Evolutionary conservation across 2,888 invertebrate species (phyloP), one percentile per base, ranked within the genome.

Genomic region (Tinea pellionella): DNA sequence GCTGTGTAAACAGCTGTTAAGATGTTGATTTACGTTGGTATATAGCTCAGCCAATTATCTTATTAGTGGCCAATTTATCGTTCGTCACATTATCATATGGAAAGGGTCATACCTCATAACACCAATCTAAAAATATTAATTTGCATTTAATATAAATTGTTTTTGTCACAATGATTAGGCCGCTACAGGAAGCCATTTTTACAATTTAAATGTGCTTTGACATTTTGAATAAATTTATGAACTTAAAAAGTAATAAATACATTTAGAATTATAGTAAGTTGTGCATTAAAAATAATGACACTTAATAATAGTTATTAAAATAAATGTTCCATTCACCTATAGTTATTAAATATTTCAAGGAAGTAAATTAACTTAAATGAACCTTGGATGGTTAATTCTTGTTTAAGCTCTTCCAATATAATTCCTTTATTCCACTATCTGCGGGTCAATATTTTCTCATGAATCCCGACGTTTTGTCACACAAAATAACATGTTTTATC

Each of bases 401-500:
- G 47, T 47, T 47, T 47, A 47, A 47, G 9, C 47, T n/a, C 47
- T 29, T 57, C 32, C 57, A 57, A 57, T 32, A 57, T 57, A 57
- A 57, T 57, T 85, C 78, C 82, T 75, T 82, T 80, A 83, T 79
- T 75, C 78, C 79, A 75, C 84, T 83, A 85, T 85, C 83, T 85
- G 84, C 77, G 83, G 84, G 80, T 86, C 81, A 78, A 85, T 87
- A 87, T 75, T 84, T 87, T 86, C 85, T 86, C 87, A 86, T 86
- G 82, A 87, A 85, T 71, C 75, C 69, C 71, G 86, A 84, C 87
- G 71, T 80, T 86, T 86, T 85, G 86, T 87, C 86, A 86, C 87
- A 87, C 86, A 86, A 86, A 87, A 87, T 86, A 84, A 77, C 74
- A 75, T 83, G 81, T 84, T 87, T 87, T 86, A 86, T 85, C 66